Conservation (phyloP, 2,888 invertebrate genomes). For the Willowsia nigromaculata region DNA sequence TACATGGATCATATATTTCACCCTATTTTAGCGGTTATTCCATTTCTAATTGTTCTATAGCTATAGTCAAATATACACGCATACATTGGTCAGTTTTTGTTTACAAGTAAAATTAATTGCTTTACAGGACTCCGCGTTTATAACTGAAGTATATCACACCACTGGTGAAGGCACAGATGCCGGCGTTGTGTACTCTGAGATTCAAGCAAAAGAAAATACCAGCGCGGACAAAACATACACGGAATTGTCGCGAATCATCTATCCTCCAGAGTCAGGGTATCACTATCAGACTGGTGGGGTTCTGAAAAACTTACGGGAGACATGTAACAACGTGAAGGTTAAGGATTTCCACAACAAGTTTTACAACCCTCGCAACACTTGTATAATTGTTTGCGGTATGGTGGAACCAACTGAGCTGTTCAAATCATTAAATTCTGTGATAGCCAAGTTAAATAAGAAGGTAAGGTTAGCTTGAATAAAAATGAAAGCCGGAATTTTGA, state of each 20-base stretch:
- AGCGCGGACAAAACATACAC: conserved; percentile 87
- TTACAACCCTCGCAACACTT: conserved; percentile 93
- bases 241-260: conserved; percentile 86
- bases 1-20: conserved; percentile 94
- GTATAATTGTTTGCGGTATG: conserved; percentile 90
- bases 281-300: conserved; percentile 92
- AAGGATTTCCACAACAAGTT: conserved; percentile 90
- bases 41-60: too few species aligned
- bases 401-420: conserved; percentile 89
- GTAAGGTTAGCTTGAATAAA: too few species aligned
- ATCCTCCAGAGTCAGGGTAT: conserved; percentile 91
- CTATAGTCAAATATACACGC: too few species aligned
- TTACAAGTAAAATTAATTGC: too few species aligned
- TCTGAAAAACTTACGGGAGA: conserved; percentile 90
- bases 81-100: too few species aligned
- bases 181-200: conserved; percentile 97
- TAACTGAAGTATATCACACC: conserved; percentile 95
- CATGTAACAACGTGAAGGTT: conserved; percentile 90
- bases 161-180: conserved; percentile 93
- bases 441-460: conserved; percentile 88
- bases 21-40: conserved; percentile 87
- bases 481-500: too few species aligned
- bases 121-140: conserved; percentile 87
- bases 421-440: conserved; percentile 86
- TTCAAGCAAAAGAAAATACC: conserved; percentile 92